phyloP scores from a whole-genome alignment of 2,113 vertebrate species.

The Semnornis frantzii region DNA sequence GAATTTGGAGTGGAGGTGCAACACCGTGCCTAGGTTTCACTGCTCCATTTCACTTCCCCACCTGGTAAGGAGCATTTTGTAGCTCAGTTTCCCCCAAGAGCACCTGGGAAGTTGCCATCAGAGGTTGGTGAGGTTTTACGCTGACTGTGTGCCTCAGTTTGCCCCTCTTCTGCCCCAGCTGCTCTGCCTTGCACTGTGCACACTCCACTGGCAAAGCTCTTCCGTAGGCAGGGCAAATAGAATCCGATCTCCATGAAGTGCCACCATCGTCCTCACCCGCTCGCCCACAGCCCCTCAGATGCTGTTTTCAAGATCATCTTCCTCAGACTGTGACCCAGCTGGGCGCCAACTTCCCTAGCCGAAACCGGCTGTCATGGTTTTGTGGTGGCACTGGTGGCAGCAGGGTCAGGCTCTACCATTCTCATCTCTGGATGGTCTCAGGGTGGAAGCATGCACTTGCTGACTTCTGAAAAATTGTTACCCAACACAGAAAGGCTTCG shows the following conservation, averaged over 20 bases:
- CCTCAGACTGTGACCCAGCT: background rate
- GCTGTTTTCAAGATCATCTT: background rate
- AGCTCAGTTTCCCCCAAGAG: background rate
- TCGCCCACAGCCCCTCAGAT: background rate
- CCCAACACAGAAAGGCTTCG: accelerated
- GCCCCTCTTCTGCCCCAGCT: background rate
- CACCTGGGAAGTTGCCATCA: accelerated
- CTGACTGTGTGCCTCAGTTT: background rate
- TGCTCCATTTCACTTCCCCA: background rate
- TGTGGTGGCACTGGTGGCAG: background rate
- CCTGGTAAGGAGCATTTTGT: background rate
- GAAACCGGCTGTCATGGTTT: background rate
- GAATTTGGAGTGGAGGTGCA: background rate
- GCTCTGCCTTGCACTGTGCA: background rate
- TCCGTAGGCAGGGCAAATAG: background rate
- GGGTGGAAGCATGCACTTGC: background rate
- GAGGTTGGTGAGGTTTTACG: background rate
- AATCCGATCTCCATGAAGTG: background rate
- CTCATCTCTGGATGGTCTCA: background rate
- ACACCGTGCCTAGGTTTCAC: background rate
- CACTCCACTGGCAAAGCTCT: accelerated
- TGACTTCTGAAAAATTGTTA: background rate
- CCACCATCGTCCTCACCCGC: background rate
- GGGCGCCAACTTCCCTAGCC: accelerated
- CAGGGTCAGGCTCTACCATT: accelerated